Conservation (phyloP, 2,113 vertebrate genomes). For the Ariopsis seemanni region DNA sequence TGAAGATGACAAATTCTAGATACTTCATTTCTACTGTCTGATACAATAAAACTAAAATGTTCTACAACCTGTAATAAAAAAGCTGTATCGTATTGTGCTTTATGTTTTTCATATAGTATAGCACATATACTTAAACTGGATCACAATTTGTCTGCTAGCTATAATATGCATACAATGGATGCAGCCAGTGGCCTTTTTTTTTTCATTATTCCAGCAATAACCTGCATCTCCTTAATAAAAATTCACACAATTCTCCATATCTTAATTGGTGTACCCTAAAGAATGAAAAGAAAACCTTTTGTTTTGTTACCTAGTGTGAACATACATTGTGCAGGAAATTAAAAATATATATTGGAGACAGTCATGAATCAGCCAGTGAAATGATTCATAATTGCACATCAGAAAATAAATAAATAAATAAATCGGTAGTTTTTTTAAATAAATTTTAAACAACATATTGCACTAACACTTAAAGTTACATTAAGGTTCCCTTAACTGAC, state of each 20-base stretch:
- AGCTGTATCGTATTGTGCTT: neutral
- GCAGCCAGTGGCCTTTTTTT: neutral
- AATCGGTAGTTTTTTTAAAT: neutral
- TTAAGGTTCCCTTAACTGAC: neutral
- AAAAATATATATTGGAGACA: neutral
- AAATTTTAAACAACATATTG: neutral
- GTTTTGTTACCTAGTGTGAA: neutral
- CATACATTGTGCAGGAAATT: neutral
- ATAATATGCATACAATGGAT: neutral
- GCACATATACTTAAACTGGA: neutral
- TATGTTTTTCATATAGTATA: neutral
- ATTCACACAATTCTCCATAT: slow-evolving; percentile 24
- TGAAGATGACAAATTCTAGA: slow-evolving; percentile 42
- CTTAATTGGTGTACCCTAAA: slow-evolving; percentile 46
- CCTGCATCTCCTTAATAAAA: neutral
- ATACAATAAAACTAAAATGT: slow-evolving; percentile 18
- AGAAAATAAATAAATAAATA: neutral
- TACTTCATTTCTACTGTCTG: slow-evolving; percentile 24
- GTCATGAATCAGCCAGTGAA: neutral
- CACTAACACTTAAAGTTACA: neutral
- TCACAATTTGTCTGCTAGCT: neutral
- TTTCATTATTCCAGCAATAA: neutral
- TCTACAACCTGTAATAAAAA: neutral
- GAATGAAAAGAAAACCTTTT: neutral
- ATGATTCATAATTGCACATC: neutral